phyloP scores from a whole-genome alignment of 2,113 vertebrate genomes.

The Cephalophus harveyi region DNA sequence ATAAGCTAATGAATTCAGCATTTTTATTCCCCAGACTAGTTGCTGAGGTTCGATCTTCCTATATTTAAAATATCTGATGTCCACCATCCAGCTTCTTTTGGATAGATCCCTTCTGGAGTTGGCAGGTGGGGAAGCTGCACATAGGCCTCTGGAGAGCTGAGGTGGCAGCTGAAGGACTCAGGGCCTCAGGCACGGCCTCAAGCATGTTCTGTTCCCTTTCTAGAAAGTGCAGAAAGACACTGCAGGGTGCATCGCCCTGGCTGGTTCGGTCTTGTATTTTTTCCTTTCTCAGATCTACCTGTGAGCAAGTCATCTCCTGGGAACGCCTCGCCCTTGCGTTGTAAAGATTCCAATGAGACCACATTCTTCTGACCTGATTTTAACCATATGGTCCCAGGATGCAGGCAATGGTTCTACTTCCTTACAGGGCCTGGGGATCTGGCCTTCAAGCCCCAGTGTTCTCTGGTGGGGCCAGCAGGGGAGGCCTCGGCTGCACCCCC shows the following conservation, averaged over 20 bases:
- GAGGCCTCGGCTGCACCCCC: background rate
- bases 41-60: background rate
- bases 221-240: background rate
- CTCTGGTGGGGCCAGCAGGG: rapidly evolving
- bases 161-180: background rate
- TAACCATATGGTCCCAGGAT: background rate
- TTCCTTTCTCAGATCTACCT: background rate
- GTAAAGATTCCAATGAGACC: background rate
- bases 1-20: background rate
- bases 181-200: background rate
- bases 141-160: background rate
- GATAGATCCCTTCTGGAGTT: background rate
- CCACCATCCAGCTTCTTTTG: background rate
- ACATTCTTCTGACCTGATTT: background rate
- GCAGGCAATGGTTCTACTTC: background rate
- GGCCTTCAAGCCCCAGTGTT: background rate
- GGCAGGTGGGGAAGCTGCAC: no score
- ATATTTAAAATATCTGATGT: background rate
- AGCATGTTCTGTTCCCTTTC: background rate
- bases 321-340: rapidly evolving
- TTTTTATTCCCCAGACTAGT: background rate
- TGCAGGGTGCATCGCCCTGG: background rate
- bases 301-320: background rate
- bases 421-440: background rate
- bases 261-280: background rate